phyloP scores from a whole-genome alignment of 2,797 vertebrate genomes.

The Rhynchotus rufescens region DNA sequence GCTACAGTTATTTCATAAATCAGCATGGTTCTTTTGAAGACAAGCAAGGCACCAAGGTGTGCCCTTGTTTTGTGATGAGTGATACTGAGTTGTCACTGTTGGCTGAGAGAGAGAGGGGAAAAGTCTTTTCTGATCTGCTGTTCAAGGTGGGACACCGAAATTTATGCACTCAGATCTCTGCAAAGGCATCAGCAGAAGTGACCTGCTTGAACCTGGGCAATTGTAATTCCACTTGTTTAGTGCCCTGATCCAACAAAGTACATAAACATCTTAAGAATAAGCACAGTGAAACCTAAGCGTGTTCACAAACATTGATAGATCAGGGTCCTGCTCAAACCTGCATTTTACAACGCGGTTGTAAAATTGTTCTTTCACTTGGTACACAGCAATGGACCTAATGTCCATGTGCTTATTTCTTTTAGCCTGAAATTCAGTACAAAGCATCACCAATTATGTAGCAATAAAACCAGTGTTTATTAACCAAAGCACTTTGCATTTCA shows the following conservation, averaged over 20 bases:
- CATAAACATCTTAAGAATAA: neutral
- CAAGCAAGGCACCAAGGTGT: constrained; percentile 31
- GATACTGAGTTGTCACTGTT: neutral
- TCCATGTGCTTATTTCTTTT: neutral
- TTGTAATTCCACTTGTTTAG: neutral
- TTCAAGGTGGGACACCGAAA: neutral
- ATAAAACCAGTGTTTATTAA: neutral
- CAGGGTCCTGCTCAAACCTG: neutral
- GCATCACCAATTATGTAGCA: neutral
- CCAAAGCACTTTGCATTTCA: neutral
- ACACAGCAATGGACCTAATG: neutral
- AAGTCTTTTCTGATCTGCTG: neutral
- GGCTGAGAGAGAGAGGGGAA: neutral
- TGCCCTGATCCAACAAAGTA: neutral
- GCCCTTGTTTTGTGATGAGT: neutral
- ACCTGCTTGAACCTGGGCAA: neutral
- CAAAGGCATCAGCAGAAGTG: neutral
- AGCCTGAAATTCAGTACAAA: neutral
- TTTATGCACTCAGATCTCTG: neutral
- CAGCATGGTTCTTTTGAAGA: constrained; percentile 6
- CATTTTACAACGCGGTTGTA: neutral
- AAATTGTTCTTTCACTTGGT: neutral
- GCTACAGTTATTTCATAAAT: constrained; percentile 63
- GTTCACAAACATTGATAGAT: neutral
- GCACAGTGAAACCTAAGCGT: neutral